A percentile compares a stretch with the other conserved stretches of the same genome.
Conservation (phyloP, 2,113 vertebrate species). For the Meriones unguiculatus region DNA sequence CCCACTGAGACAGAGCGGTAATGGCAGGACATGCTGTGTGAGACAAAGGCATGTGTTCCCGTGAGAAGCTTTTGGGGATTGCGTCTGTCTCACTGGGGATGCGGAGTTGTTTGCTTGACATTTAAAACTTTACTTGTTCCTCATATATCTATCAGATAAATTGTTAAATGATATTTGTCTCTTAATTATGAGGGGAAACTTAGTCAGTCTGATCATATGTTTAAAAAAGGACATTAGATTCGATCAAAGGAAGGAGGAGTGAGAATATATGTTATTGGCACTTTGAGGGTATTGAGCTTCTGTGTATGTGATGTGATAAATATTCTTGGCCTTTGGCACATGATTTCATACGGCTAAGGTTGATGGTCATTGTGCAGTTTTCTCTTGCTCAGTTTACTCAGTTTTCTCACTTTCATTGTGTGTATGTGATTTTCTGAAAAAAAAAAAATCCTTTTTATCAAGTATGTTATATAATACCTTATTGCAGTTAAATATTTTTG, state of each 20-base stretch:
- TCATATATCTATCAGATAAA: neutral
- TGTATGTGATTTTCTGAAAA: neutral
- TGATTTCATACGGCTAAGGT: constrained; percentile 62
- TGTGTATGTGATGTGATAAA: constrained; percentile 77
- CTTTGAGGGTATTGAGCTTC: constrained; percentile 52
- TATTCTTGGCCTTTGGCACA: constrained; percentile 76
- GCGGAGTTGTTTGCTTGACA: neutral
- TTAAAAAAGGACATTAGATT: constrained; percentile 52
- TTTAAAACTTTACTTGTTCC: neutral
- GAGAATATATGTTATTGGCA: constrained; percentile 78
- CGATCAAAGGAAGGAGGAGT: constrained; percentile 10
- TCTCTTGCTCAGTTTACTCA: neutral
- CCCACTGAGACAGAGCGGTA: neutral
- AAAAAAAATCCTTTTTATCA: constrained; percentile 20
- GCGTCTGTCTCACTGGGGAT: neutral
- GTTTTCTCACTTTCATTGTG: neutral
- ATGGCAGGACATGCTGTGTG: neutral
- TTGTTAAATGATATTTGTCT: constrained; percentile 2
- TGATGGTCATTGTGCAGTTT: neutral
- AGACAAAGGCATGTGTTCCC: constrained; percentile 26
- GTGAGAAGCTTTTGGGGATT: neutral
- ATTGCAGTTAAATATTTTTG: constrained; percentile 24
- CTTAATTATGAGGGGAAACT: neutral
- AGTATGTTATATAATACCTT: constrained; percentile 14
- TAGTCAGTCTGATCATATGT: neutral